phyloP scores from a whole-genome alignment of 2,888 invertebrate species.

The Bedellia somnulentella region DNA sequence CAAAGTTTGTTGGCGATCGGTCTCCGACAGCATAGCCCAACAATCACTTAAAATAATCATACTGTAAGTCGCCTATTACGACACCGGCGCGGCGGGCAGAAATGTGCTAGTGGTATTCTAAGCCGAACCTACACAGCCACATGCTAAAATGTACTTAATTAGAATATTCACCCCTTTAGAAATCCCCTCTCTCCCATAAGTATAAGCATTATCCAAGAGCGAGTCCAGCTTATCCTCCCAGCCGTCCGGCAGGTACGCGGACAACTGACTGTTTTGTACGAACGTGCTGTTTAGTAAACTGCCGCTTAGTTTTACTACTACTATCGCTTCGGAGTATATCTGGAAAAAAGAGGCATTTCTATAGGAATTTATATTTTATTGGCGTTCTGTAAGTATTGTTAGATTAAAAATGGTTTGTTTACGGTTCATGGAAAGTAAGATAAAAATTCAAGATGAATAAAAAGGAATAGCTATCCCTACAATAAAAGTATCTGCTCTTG shows the following conservation, averaged over 20 bases:
- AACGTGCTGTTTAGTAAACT: slow-evolving; percentile 87
- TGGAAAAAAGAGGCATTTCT: slow-evolving; percentile 38
- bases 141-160: too few species aligned
- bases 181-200: slow-evolving; percentile 89
- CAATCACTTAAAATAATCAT: too few species aligned
- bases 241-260: slow-evolving; percentile 80
- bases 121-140: too few species aligned
- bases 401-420: background rate
- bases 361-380: slow-evolving; percentile 5
- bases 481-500: too few species aligned
- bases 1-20: too few species aligned
- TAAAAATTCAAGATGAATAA: too few species aligned
- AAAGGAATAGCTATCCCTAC: too few species aligned
- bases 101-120: too few species aligned
- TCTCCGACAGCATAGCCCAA: too few species aligned
- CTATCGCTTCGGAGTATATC: slow-evolving; percentile 93
- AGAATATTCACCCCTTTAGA: slow-evolving; percentile 71
- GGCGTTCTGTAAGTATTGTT: background rate
- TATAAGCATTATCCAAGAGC: slow-evolving; percentile 89
- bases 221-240: slow-evolving; percentile 87
- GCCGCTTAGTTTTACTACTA: slow-evolving; percentile 84
- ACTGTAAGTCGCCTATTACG: too few species aligned
- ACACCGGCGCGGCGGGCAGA: too few species aligned
- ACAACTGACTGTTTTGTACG: slow-evolving; percentile 84
- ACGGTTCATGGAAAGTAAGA: too few species aligned